Evolutionary conservation across 2,888 invertebrate genomes (phyloP).

Genomic region (Leptinotarsa juncta): DNA sequence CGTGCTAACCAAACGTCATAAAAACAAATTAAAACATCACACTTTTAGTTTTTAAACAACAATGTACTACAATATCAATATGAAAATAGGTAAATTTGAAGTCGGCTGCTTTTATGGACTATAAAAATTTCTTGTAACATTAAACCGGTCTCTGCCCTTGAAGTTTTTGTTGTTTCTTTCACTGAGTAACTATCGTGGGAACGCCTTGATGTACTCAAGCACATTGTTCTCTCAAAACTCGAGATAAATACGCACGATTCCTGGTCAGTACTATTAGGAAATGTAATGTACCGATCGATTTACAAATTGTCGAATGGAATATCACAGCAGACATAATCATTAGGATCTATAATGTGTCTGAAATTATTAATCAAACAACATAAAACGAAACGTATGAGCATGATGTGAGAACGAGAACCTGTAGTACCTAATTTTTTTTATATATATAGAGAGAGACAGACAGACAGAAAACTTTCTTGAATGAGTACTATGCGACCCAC

Average conservation of each 20-base stretch:
- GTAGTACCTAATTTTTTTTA: too few relatives aligned
- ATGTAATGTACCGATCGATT: background rate
- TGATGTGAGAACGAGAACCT: too few relatives aligned
- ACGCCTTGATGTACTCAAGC: slow-evolving; percentile 15
- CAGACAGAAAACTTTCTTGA: too few relatives aligned
- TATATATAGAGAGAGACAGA: too few relatives aligned
- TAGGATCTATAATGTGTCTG: background rate
- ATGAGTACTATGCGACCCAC: too few relatives aligned
- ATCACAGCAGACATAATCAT: background rate
- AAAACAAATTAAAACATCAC: background rate
- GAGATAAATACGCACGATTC: slow-evolving; percentile 14
- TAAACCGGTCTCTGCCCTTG: slow-evolving; percentile 29
- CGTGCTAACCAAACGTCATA: background rate
- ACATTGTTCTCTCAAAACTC: slow-evolving; percentile 8
- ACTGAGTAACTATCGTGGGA: slow-evolving; percentile 19
- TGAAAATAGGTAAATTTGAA: slow-evolving; percentile 31
- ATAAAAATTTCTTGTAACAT: slow-evolving; percentile 35
- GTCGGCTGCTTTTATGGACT: slow-evolving; percentile 36
- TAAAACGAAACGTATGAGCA: too few relatives aligned
- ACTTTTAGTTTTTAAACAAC: slow-evolving; percentile 26
- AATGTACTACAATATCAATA: slow-evolving; percentile 26
- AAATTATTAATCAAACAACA: background rate
- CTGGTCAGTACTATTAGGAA: background rate
- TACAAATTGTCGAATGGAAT: background rate
- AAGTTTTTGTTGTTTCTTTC: slow-evolving; percentile 26